Evolutionary conservation across 2,888 invertebrate species (phyloP).

Genomic region (Zygogramma bicolorata): DNA sequence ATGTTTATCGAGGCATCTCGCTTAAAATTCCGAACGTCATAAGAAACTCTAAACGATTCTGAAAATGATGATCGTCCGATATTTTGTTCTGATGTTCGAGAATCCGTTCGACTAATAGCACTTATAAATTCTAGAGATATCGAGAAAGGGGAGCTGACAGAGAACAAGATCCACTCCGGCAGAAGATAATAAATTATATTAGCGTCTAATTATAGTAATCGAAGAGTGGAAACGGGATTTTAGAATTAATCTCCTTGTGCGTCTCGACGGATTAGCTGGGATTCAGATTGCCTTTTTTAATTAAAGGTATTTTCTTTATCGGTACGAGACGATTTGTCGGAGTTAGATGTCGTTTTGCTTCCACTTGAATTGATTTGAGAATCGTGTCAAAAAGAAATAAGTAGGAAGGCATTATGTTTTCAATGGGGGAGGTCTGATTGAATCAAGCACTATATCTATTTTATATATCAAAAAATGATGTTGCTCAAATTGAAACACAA

Average conservation of each 20-base stretch:
- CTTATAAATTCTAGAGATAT: slow-evolving; percentile 37
- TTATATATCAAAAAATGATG: too few species aligned
- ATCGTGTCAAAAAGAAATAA: too few species aligned
- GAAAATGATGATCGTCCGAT: slow-evolving; percentile 18
- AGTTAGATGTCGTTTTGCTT: neutral
- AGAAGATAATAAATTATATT: slow-evolving; percentile 4
- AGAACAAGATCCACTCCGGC: slow-evolving; percentile 12
- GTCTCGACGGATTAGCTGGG: neutral
- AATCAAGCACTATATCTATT: too few species aligned
- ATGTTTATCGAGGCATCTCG: neutral
- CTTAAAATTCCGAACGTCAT: slow-evolving; percentile 15
- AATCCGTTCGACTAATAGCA: slow-evolving; percentile 32
- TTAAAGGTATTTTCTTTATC: neutral
- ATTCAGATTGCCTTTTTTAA: neutral
- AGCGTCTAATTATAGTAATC: slow-evolving; percentile 22
- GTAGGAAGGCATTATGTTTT: too few species aligned
- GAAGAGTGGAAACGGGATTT: slow-evolving; percentile 5
- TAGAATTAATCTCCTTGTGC: slow-evolving; percentile 6
- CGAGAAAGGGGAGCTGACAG: slow-evolving; percentile 14
- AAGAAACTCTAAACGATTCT: slow-evolving; percentile 12
- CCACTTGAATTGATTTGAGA: neutral
- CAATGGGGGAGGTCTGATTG: too few species aligned
- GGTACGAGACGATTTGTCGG: neutral
- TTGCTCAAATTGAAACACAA: too few species aligned
- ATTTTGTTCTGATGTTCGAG: slow-evolving; percentile 13